Evolutionary conservation across 1,140 invertebrate species (phyloP).

Genomic region (Centruroides vittatus): DNA sequence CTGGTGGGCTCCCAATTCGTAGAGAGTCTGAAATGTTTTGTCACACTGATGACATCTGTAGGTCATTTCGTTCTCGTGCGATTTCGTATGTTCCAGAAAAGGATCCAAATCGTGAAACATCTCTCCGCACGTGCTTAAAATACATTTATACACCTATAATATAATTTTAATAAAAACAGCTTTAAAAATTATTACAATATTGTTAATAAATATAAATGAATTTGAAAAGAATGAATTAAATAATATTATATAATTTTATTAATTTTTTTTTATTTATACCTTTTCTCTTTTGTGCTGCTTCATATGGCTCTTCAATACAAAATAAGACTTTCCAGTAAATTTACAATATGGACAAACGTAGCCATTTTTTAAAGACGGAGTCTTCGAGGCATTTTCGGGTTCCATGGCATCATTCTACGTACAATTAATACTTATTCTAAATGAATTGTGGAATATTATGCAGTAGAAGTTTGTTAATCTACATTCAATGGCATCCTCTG

Average conservation of each 20-base stretch:
- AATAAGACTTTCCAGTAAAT: slow-evolving; percentile 33
- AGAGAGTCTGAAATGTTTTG: slow-evolving; percentile 41
- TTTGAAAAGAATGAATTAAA: no score
- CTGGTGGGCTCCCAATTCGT: slow-evolving; percentile 45
- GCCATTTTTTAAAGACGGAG: slow-evolving; percentile 29
- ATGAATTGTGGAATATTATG: no score
- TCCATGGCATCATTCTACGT: no score
- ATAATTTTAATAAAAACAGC: background rate
- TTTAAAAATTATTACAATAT: no score
- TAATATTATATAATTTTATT: background rate
- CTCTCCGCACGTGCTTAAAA: slow-evolving; percentile 41
- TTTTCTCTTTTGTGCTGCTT: slow-evolving; percentile 37
- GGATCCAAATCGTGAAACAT: slow-evolving; percentile 45
- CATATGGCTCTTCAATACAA: slow-evolving; percentile 39
- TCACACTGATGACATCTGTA: slow-evolving; percentile 47
- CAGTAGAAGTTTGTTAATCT: no score
- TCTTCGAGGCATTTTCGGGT: no score
- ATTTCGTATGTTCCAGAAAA: slow-evolving; percentile 45
- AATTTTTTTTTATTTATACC: slow-evolving; percentile 24
- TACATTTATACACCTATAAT: slow-evolving; percentile 48
- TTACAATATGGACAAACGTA: slow-evolving; percentile 42
- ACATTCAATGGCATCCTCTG: no score
- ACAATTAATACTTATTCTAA: no score
- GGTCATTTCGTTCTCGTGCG: slow-evolving; percentile 40
- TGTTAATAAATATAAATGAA: no score